Evolutionary conservation across 2,113 vertebrate species (phyloP), one percentile per base, ranked within the genome.

Genomic region (Perca schrenkii): DNA sequence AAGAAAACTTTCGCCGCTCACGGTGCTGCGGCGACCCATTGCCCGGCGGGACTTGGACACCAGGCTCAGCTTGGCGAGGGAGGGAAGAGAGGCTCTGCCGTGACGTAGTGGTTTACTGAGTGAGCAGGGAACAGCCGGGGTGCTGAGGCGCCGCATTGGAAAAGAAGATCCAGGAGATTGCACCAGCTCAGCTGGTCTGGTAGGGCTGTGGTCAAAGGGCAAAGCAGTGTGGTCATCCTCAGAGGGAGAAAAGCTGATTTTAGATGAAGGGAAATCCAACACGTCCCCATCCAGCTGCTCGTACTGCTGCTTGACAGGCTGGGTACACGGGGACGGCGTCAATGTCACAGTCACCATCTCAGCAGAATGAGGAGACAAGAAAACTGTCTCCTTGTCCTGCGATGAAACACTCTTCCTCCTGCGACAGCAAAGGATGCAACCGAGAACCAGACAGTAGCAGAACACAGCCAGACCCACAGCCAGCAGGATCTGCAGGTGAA

Each of bases 361-460:
- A 2, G 65, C 15, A 4, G 77, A 79, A 31, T 78, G 85, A 21
- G 74, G 79, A 15, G 88, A 85, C 71, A 87, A 4, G 13, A 76
- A 86, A 53, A 57, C 87, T 0, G 86, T 86, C 85, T 95, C 93
- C 76, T 92, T 93, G 81, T 92, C 65, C 47, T 85, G 74, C 0
- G 78, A 77, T 11, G 91, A 80, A 22, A 36, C 63, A 1, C 10
- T 77, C 77, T 88, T 93, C 6, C 70, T 83, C 22, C 83, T 93
- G 22, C 92, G 85, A 90, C 94, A 95, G 83, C 95, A 96, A 63
- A 95, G 52, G 40, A 95, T 71, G 8, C 96, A 97, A 31, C 95
- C 90, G 8, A 97, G 91, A 60, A 97, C 92, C 66, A 95, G 80
- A 53, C 92, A 94, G 93, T 96, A 96, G 89, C 94, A 96, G 74